Evolutionary conservation across 2,888 invertebrate genomes (phyloP), one percentile per base, ranked within the genome.

Genomic region (Falcaria lacertinaria): DNA sequence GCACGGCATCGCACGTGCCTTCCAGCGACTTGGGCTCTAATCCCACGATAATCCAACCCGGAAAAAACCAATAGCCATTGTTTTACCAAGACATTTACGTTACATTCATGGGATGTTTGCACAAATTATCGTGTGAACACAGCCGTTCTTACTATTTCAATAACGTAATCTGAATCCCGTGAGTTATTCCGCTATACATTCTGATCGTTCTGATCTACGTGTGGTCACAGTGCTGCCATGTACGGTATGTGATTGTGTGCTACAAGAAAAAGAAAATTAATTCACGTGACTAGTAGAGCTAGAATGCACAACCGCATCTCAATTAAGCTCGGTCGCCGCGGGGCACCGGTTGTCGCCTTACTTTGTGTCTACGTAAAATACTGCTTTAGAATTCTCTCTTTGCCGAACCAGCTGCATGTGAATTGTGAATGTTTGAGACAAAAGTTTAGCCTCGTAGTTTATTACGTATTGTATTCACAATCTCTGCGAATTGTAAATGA

Each of bases 51-150:
- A 87, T 83, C 85, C 80, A 48, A 79, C 77, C 78, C 80, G 81
- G 83, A 84, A 86, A 84, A 80, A 79, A 69, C 73, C 76, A 77
- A 80, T 80, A 79, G 64, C 74, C 76, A 80, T 80, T 85, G 83
- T 86, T 84, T 74, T 76, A 64, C 66, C 63, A 77, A 69, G 59
- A 70, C 78, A 77, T 84, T 80, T 79, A 71, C 74, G 60, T 62
- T 66, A 70, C 64, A 70, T 67, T 73, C 71, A 64, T 58, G 64
- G 61, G 58, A 57, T 82, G 77, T 85, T 84, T 85, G 76, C 72
- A 60, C 71, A 67, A 69, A 69, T 76, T 80, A 83, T 79, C 74
- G 65, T 73, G 70, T 69, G 71, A 74, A 74, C 72, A 74, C 61
- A 15, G 43, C 50, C 48, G 22, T 15, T 40, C 53, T 67, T 72